phyloP scores from a whole-genome alignment of 2,888 invertebrate species.

The Hymenopus coronatus region DNA sequence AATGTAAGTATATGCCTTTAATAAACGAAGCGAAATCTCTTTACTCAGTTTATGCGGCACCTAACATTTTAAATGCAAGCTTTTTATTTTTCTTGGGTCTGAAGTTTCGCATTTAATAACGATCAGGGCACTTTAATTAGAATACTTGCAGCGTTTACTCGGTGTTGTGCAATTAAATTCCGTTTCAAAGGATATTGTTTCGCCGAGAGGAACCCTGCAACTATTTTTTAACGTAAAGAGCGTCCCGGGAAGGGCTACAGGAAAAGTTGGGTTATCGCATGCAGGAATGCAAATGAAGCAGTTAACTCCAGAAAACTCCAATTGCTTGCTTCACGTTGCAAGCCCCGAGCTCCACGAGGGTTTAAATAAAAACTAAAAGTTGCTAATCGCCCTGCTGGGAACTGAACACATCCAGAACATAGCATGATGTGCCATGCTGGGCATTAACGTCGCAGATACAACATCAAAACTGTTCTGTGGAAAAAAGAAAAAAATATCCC shows the following conservation, averaged over 20 bases:
- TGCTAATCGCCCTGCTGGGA: background rate
- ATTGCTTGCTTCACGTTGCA: background rate
- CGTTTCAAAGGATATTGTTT: background rate
- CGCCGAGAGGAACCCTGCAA: background rate
- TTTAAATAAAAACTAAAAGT: background rate
- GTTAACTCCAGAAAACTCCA: background rate
- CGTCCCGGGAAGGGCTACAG: background rate
- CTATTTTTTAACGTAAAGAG: background rate
- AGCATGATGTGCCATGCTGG: background rate
- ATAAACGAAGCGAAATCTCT: too few species aligned
- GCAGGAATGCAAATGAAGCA: background rate
- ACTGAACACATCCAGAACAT: background rate
- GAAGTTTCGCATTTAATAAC: background rate
- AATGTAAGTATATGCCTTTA: too few species aligned
- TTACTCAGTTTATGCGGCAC: too few species aligned
- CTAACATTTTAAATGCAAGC: background rate
- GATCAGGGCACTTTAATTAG: background rate
- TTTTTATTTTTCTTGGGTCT: background rate
- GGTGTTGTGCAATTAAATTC: background rate
- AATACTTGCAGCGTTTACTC: background rate
- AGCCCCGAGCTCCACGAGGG: background rate
- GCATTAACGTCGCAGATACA: background rate
- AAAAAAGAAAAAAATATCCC: too few species aligned
- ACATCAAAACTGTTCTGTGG: background rate
- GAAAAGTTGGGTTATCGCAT: background rate